phyloP scores from a whole-genome alignment of 2,888 invertebrate species.

The Drosophila sordidapex region DNA sequence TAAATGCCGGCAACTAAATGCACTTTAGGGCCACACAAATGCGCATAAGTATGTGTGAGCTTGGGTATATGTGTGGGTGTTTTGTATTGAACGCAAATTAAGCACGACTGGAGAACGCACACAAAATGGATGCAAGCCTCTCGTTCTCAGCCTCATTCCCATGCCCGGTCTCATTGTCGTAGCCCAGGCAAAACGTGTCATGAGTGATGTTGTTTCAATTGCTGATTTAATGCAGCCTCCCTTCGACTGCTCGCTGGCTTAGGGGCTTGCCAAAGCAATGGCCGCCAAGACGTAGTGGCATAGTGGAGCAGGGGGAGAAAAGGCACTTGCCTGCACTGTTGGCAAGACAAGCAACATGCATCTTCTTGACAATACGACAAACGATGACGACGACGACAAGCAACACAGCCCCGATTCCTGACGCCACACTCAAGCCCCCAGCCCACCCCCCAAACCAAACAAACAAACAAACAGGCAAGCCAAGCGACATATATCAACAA shows the following conservation, averaged over 20 bases:
- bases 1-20: conserved; percentile 81
- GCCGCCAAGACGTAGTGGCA: conserved; percentile 11
- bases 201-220: conserved; percentile 82
- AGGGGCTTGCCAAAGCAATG: conserved; percentile 33
- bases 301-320: not conserved
- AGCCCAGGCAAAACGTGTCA: conserved; percentile 75
- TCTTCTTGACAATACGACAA: conserved; percentile 82
- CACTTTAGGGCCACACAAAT: conserved; percentile 71
- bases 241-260: conserved; percentile 53
- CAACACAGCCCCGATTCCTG: conserved; percentile 40
- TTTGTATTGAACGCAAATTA: conserved; percentile 70
- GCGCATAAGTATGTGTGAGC: conserved; percentile 8
- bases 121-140: conserved; percentile 62
- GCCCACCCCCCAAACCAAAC: no score
- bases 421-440: not conserved
- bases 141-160: conserved; percentile 23
- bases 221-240: conserved; percentile 78
- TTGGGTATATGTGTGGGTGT: conserved; percentile 29
- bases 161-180: conserved; percentile 6
- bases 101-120: conserved; percentile 67
- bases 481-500: conserved; percentile 79
- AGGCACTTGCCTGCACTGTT: conserved; percentile 53
- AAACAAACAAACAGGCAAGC: conserved; percentile 71
- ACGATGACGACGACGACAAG: conserved; percentile 78
- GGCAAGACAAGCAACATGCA: conserved; percentile 79